These are phyloP conservation scores for Volucella bombylans DNA, from an alignment of 2,888 invertebrate genomes.

Conservation along the genomic window DNA sequence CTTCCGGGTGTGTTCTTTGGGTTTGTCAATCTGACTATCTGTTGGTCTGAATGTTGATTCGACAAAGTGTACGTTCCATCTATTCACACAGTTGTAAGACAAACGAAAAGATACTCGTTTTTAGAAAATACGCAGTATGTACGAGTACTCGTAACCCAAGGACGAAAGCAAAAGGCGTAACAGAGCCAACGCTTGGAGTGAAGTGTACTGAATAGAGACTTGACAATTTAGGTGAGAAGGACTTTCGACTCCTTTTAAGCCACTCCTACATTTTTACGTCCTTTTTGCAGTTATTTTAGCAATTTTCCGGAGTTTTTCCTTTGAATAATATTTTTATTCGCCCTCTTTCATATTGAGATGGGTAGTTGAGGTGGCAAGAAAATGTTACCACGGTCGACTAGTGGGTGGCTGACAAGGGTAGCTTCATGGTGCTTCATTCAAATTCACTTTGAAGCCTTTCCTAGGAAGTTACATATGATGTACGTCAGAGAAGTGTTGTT, in stretches of 20 bases:
- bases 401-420: no score
- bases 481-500: no score
- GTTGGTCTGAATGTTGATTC: neutral
- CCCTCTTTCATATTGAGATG: constrained; percentile 27
- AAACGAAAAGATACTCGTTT: constrained; percentile 44
- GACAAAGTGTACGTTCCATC: constrained; percentile 28
- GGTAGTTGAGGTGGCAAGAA: neutral
- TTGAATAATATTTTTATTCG: constrained; percentile 46
- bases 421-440: neutral
- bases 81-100: constrained; percentile 47
- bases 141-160: neutral
- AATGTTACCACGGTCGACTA: neutral
- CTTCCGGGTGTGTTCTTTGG: constrained; percentile 16
- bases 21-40: constrained; percentile 9
- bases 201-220: constrained; percentile 10
- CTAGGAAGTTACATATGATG: no score
- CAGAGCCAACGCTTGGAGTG: neutral
- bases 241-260: neutral
- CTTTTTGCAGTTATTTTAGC: constrained; percentile 13
- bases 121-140: constrained; percentile 34
- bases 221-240: neutral
- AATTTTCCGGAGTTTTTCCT: constrained; percentile 51
- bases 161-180: constrained; percentile 37
- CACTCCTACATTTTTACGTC: neutral
- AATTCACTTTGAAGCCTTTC: neutral